Base-by-base conservation (phyloP, 1,140 invertebrate species). In the Melanaphis sacchari region DNA sequence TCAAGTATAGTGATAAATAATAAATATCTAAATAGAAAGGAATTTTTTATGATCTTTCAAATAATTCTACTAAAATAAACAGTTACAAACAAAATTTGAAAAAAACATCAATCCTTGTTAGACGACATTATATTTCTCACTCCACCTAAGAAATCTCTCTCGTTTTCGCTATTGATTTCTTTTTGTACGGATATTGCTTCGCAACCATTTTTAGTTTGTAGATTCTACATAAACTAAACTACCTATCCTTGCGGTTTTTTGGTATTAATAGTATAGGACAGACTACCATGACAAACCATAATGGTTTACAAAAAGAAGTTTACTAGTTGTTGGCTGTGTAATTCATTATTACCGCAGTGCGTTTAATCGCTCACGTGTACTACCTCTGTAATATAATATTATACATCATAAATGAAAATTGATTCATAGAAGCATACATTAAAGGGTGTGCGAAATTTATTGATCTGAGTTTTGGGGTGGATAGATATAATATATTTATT, bases 161-260 rank as follows among this genome's bases (percentile, higher is more conserved):
- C n/a, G 59, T 76, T 76, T 76, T 76, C 59, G n/a, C 59, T 76
- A n/a, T 76, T 76, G 59, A 76, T 76, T 76, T 76, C 59, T 76
- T 76, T 76, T 76, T 76, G 31, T n/a, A 76, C 59, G 31, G 59
- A 76, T n/a, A 76, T 76, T n/a, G 59, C 24, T 66, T 76, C 59
- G 31, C 36, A n/a, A 76, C 31, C 59, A n/a, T 15, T 76, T 76
- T 66, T 66, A 5, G 59, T 76, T n/a, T 76, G 15, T n/a, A 5
- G 31, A 76, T 76, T 76, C 31, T n/a, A 76, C n/a, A n/a, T n/a
- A 76, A n/a, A 76, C 31, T 1, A 11, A n/a, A n/a, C n/a, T n/a
- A n/a, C n/a, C n/a, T n/a, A n/a, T n/a, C 21, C 5, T 76, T n/a
- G 59, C n/a, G n/a, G 59, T n/a, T 76, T 76, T 76, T 76, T 76